phyloP scores from a whole-genome alignment of 2,113 vertebrate species.

The Thinocorus orbignyianus region DNA sequence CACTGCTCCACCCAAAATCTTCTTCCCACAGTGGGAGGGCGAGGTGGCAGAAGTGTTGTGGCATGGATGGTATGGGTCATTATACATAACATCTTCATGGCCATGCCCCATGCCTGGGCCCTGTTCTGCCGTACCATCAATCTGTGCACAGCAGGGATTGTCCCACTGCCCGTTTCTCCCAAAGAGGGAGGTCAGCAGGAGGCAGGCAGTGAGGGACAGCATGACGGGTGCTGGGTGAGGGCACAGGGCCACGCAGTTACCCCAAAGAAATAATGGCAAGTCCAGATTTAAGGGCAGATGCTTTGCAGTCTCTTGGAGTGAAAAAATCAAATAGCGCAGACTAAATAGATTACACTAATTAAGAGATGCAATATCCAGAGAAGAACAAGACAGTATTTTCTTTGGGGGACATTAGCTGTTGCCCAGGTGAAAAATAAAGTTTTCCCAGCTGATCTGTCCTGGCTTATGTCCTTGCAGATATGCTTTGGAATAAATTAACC shows the following conservation, averaged over 20 bases:
- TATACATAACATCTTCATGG: fast-evolving
- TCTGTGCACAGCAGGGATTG: background rate
- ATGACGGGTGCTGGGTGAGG: too few relatives aligned
- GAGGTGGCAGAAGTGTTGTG: background rate
- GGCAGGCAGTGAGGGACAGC: background rate
- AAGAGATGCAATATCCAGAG: background rate
- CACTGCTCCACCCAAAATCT: background rate
- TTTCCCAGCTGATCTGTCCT: background rate
- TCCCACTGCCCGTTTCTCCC: background rate
- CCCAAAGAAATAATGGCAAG: background rate
- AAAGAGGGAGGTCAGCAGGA: background rate
- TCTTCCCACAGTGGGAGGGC: background rate
- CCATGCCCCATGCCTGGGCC: fast-evolving
- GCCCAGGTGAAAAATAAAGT: constrained; percentile 27
- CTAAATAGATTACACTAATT: constrained; percentile 14
- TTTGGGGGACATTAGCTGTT: background rate
- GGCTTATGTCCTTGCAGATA: constrained; percentile 14
- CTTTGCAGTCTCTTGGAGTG: background rate
- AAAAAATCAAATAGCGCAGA: background rate
- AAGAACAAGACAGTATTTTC: background rate
- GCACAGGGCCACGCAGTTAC: background rate
- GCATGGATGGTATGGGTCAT: background rate
- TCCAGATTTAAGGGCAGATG: background rate
- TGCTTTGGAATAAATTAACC: background rate
- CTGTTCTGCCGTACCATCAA: background rate